Percentiles rank a stretch among this genome's conserved stretches.
Evolutionary conservation across 2,888 invertebrate genomes (phyloP).

Genomic region (Leucophenga maculata): DNA sequence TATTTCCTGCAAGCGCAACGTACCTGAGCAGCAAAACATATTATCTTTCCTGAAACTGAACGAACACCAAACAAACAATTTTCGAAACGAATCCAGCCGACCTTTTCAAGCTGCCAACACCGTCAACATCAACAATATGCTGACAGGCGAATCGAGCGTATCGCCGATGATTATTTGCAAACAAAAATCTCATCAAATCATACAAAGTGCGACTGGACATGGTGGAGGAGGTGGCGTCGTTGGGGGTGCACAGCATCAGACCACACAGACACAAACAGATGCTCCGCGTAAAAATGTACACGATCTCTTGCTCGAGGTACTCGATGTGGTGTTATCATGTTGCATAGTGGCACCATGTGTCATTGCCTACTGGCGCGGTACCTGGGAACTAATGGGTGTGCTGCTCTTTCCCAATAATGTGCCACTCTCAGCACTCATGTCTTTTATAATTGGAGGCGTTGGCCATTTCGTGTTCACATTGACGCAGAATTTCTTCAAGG

Average conservation of each 20-base stretch:
- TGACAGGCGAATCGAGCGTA: constrained; percentile 16
- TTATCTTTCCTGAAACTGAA: neutral
- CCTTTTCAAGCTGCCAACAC: neutral
- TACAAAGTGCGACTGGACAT: neutral
- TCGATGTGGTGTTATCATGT: constrained; percentile 83
- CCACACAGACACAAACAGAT: constrained; percentile 43
- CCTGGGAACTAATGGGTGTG: constrained; percentile 85
- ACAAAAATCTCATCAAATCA: constrained; percentile 42
- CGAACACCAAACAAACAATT: too few species aligned
- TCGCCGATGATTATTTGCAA: constrained; percentile 21
- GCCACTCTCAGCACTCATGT: constrained; percentile 78
- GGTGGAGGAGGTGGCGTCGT: constrained; percentile 23
- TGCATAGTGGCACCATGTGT: constrained; percentile 85
- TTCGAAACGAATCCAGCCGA: too few species aligned
- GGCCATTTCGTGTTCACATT: constrained; percentile 82
- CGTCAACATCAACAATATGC: constrained; percentile 19
- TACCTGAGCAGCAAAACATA: neutral
- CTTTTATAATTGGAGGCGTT: constrained; percentile 80
- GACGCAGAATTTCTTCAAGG: constrained; percentile 77
- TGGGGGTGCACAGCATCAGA: constrained; percentile 36
- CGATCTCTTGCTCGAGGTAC: constrained; percentile 75
- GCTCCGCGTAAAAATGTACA: constrained; percentile 54
- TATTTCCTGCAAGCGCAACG: neutral
- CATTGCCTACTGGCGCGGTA: constrained; percentile 89
- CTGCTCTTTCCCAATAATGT: constrained; percentile 79